Conservation (phyloP, 2,888 invertebrate genomes). For the Agonopterix alstromeriana region DNA sequence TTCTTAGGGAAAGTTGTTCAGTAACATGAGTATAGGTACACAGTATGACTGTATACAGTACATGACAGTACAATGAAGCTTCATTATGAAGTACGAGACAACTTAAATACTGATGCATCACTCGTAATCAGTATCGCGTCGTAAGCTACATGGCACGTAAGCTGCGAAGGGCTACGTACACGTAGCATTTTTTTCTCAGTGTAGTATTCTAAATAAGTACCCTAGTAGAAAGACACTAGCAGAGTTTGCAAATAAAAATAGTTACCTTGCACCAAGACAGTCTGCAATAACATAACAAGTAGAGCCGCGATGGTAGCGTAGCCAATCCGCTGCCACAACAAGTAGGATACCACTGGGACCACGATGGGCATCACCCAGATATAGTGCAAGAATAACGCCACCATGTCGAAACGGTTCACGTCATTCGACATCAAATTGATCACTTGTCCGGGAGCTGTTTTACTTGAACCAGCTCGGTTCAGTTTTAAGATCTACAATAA, state of each 20-base stretch:
- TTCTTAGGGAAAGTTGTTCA: no score
- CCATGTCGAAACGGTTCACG: slow-evolving; percentile 87
- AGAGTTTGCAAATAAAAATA: background rate
- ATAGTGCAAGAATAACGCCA: slow-evolving; percentile 83
- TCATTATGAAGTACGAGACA: no score
- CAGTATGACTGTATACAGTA: no score
- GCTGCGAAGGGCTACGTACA: no score
- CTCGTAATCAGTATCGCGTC: no score
- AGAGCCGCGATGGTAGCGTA: slow-evolving; percentile 61
- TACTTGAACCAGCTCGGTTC: slow-evolving; percentile 76
- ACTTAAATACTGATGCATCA: no score
- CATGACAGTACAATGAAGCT: no score
- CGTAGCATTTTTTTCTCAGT: no score
- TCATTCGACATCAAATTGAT: slow-evolving; percentile 92
- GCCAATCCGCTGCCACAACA: slow-evolving; percentile 62
- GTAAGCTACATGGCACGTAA: no score
- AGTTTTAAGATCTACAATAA: slow-evolving; percentile 57
- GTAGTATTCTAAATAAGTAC: no score
- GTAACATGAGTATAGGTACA: no score
- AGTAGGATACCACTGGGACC: slow-evolving; percentile 73
- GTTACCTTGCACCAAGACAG: slow-evolving; percentile 75
- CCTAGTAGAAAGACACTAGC: no score
- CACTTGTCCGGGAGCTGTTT: slow-evolving; percentile 85
- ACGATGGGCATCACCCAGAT: slow-evolving; percentile 89
- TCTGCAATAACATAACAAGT: slow-evolving; percentile 72